Percentiles rank a stretch among this genome's conserved stretches.
Conservation (phyloP, 2,113 vertebrate species). For the Aegithalos caudatus region DNA sequence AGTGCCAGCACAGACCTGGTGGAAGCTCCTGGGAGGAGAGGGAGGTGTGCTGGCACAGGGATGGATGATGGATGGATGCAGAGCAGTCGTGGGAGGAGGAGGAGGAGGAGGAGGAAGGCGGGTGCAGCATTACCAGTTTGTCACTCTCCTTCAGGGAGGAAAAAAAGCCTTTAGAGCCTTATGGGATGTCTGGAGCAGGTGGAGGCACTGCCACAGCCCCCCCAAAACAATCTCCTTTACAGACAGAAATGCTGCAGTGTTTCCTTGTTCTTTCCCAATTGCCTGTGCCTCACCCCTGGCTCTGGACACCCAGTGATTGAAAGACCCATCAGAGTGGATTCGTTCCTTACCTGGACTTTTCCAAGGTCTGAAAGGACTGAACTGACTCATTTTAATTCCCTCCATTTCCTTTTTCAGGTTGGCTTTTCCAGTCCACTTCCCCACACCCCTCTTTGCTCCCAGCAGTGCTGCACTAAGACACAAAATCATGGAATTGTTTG, state of each 20-base stretch:
- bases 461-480: background rate
- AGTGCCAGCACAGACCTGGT: background rate
- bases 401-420: background rate
- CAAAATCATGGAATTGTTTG: background rate
- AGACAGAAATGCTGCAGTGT: background rate
- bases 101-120: background rate
- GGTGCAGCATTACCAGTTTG: background rate
- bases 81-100: background rate
- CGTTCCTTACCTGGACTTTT: background rate
- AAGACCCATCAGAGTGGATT: rapidly evolving
- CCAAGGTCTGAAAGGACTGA: background rate
- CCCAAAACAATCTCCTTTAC: background rate
- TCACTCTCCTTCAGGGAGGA: background rate
- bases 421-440: background rate
- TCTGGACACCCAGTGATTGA: rapidly evolving
- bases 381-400: background rate
- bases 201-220: background rate
- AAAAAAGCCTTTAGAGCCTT: background rate
- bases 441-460: background rate
- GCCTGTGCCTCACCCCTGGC: background rate
- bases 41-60: background rate
- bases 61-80: background rate
- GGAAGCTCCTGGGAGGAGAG: background rate
- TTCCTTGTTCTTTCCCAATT: background rate
- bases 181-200: background rate